Base-by-base conservation (phyloP, 2,113 vertebrate genomes). In the Dipodomys spectabilis region DNA sequence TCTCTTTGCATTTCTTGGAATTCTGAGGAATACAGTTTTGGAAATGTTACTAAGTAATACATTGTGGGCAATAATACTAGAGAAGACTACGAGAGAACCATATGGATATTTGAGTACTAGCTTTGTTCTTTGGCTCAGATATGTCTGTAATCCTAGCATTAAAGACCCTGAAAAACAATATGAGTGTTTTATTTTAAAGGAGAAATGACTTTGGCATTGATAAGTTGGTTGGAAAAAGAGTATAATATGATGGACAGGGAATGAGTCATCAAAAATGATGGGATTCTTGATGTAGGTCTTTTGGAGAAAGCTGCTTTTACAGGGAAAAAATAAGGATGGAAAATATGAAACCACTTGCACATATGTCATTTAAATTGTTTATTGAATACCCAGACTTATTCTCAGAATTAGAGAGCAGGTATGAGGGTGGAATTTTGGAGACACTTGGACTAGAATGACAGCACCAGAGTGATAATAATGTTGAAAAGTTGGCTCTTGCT, bases 131-230 rank as follows among this genome's bases (percentile, higher is more conserved):
- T 39, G 39, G 5, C 5, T 39, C 39, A 39, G 39, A 39, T 39
- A 39, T 39, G 39, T 39, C 39, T 39, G 39, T 39, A 39, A 39
- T 39, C 39, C 39, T 39, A 39, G 39, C 39, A 39, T 39, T 39
- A 39, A 39, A 39, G 39, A 39, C 39, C 39, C 39, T 39, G 39
- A 72, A 20, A 73, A 86, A 45, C 57, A 6, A 15, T 49, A 82
- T 35, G 10, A 39, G 32, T 11, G 53, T 2, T 73, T 72, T 23
- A 94, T 79, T 77, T 82, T 60, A 90, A n/a, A 88, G 64, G n/a
- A 65, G 69, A 69, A 74, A 74, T 73, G 18, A 71, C 45, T 86
- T 92, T 39, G n/a, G 28, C 65, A 12, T 81, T 87, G 88, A 94
- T 7, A 77, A 25, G 30, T 28, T 93, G 67, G 69, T 85, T 94